Evolutionary conservation across 2,113 vertebrate species (phyloP).

Genomic region (Sclerurus mexicanus): DNA sequence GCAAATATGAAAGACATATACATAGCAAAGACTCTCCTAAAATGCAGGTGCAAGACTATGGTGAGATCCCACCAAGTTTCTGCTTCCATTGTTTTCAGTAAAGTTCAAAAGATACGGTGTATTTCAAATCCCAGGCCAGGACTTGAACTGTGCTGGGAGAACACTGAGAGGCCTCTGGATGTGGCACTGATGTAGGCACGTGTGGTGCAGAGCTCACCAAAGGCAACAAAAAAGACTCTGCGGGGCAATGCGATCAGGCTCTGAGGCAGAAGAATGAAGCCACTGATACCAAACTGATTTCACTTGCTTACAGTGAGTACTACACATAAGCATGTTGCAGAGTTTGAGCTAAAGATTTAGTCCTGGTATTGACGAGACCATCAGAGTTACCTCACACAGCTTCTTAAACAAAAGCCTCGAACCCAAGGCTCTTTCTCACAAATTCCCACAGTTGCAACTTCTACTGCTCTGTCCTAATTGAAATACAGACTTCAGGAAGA

Average conservation of each 20-base stretch:
- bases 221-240: neutral
- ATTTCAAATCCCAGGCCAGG: neutral
- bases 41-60: neutral
- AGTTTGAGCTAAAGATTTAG: neutral
- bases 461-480: neutral
- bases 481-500: neutral
- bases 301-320: neutral
- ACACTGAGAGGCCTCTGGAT: accelerated
- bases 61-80: neutral
- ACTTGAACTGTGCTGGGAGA: neutral
- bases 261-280: neutral
- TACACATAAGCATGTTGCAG: neutral
- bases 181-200: accelerated
- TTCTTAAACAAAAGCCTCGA: neutral
- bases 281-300: neutral
- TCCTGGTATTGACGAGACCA: neutral
- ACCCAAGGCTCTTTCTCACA: neutral
- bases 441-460: neutral
- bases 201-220: neutral
- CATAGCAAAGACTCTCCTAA: neutral
- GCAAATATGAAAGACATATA: neutral
- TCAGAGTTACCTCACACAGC: accelerated
- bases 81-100: neutral
- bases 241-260: accelerated
- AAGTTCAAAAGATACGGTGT: neutral